Base-by-base conservation (phyloP, 2,113 vertebrate genomes). In the Fulmarus glacialis region DNA sequence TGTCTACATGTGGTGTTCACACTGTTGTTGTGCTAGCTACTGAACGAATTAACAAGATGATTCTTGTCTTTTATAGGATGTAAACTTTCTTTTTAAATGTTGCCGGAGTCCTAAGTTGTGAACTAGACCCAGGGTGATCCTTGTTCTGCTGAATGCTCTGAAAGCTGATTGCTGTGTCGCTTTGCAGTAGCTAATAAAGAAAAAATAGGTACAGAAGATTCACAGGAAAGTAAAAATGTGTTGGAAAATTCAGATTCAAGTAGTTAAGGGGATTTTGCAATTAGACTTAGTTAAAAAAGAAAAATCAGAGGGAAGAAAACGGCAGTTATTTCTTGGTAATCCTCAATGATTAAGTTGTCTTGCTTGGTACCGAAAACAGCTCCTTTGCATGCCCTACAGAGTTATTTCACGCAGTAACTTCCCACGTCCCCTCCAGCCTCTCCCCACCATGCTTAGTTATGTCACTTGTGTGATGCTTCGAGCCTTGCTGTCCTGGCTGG, bases 401-500 rank as follows among this genome's bases (percentile, higher is more conserved):
- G 87, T n/a, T 80, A 14, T 32, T 95, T n/a, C 55, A 30, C 89
- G 96, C 84, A 80, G 4, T 89, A 82, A 38, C 81, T 87, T 93
- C 89, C 78, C 91, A 52, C 19, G 79, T 96, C 95, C 92, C 96
- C 93, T 94, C 4, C 93, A 94, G 95, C 93, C 93, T 97, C 79
- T 96, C 94, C 78, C 89, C 84, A 91, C 24, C 89, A n/a, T 3
- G 43, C 89, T 85, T 8, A 20, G 89, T 90, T 95, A 59, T 97
- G 97, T 96, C 97, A 91, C 94, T 97, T 32, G 72, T 92, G 87
- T 36, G 94, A 94, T 96, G 97, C 97, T 97, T 71, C 9, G 2
- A 97, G 97, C 95, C 74, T 81, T 9, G 93, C 95, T 97, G 95
- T 96, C 96, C 97, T 97, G 97, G 94, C 96, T 96, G 97, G 95